Base-by-base conservation (phyloP, 2,797 vertebrate genomes). In the Anguilla obscura region DNA sequence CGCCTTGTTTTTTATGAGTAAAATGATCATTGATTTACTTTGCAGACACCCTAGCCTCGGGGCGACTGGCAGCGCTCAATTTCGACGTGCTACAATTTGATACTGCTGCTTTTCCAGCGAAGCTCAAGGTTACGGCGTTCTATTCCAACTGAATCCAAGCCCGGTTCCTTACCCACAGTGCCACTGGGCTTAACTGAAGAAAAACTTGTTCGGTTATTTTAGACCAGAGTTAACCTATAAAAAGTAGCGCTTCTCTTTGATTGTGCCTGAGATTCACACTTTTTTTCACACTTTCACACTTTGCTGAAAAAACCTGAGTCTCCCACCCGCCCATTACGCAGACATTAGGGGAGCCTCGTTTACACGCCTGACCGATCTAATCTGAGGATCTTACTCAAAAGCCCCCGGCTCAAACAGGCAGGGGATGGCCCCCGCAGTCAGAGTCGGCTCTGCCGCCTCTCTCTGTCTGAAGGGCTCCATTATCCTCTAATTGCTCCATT, bases 401-500 rank as follows among this genome's bases (percentile, higher is more conserved):
- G 48, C 60, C 45, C 79, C 48, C 83, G 54, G 85, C 45, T 50
- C 69, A 86, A 82, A 21, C 45, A 84, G 56, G 86, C 54, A 7
- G 30, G 16, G 45, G 69, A 33, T 36, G 80, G 89, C 89, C 60
- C 27, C 76, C 30, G 9, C 83, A 63, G 33, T 85, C 69, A 89
- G 90, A 91, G 93, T 84, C 69, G 60, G 74, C 27, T 87, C 83
- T 86, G 58, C 76, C 86, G 86, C 87, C 86, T 87, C 74, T 85
- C 63, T 90, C 87, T 88, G 89, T 93, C 92, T 92, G 93, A 93
- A 93, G 93, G 79, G 90, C 94, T 93, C 91, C 87, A 93, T 94
- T 96, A 95, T 95, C 92, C 91, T 90, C 92, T 95, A 96, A 97
- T 97, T 96, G 96, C 94, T 87, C 92, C 91, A 96, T 96, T 97